Base-by-base conservation (phyloP, 92 coral and sea anemone genomes). In the Palythoa heliodiscus region DNA sequence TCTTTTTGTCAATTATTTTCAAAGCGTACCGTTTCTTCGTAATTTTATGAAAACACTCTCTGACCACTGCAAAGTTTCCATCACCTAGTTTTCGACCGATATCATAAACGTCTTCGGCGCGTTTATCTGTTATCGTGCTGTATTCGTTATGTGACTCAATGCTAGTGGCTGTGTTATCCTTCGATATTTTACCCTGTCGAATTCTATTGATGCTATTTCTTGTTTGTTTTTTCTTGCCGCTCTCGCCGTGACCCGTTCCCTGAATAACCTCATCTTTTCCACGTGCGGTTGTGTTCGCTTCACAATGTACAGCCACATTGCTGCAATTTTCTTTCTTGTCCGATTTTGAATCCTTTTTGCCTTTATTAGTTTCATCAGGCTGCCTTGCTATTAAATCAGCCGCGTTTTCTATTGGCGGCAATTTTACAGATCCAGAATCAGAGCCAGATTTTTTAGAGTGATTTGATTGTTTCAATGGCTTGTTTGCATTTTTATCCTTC, bases 61-160 rank as follows among this genome's bases (percentile, higher is more conserved):
- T 91, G 14, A 97, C 99, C 3, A 94, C 91, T 25, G 99, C 99
- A 76, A 97, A 97, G 78, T 97, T 97, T 2, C 99, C 99, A 76
- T 97, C 99, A 5, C 99, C 99, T 39, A 97, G 88, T 90, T 94
- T 93, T 83, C 87, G 92, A 2, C 99, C 99, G 19, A 97, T 90
- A 73, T 87, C 89, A 86, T 97, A 97, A 1, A 97, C 95, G 29
- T 94, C 97, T 75, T 94, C 98, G 1, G 93, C 93, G 58, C 85
- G 93, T 75, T 87, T 90, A 82, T 92, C 98, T 14, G 92, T 88
- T 19, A 94, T 90, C 43, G 93, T 90, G 19, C 89, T 83, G 25
- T 92, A 94, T 83, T 92, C 91, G 8, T 77, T 70, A 24, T 88
- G 95, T 11, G 85, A 85, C 38, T 86, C 93, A 11, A 87, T 43